Percentiles rank a stretch among this genome's conserved stretches.
These are phyloP conservation scores for Pediacus dermestoides DNA, from an alignment of 2,888 invertebrate genomes.

Conservation along the genomic window DNA sequence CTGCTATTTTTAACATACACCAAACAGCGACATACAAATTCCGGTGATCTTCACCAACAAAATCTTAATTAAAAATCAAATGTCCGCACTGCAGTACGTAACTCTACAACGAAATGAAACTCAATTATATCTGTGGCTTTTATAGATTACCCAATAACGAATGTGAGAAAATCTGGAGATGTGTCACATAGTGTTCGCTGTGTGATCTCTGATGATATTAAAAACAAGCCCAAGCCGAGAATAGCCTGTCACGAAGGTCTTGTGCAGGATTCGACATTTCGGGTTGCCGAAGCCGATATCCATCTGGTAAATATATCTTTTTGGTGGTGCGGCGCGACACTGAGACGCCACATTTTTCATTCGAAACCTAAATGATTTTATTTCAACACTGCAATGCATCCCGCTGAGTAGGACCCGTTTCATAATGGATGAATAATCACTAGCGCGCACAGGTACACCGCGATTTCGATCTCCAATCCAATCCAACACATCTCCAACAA, in stretches of 20 bases:
- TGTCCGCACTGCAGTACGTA: no score
- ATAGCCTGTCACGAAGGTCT: slow-evolving; percentile 24
- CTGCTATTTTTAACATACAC: slow-evolving; percentile 41
- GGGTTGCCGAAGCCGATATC: slow-evolving; percentile 14
- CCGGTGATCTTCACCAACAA: no score
- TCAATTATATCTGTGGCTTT: no score
- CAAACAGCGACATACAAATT: no score
- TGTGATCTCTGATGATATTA: no score
- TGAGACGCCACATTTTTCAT: slow-evolving; percentile 32
- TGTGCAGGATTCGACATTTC: slow-evolving; percentile 8
- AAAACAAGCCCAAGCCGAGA: slow-evolving; percentile 6
- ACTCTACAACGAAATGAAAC: no score
- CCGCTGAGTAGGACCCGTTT: not conserved
- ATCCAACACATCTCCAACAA: no score
- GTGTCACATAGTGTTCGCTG: no score
- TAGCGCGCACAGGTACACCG: slow-evolving; percentile 1
- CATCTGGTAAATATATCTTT: slow-evolving; percentile 27
- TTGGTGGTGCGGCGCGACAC: slow-evolving; percentile 22
- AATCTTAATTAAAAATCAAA: no score
- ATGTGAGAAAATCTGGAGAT: no score
- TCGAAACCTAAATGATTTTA: slow-evolving; percentile 20
- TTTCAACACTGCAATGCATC: slow-evolving; percentile 5
- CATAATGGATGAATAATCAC: slow-evolving; percentile 1
- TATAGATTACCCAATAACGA: no score
- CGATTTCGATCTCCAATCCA: no score